Evolutionary conservation across 2,888 invertebrate genomes (phyloP).

Genomic region (Alloscopus bannaensis): DNA sequence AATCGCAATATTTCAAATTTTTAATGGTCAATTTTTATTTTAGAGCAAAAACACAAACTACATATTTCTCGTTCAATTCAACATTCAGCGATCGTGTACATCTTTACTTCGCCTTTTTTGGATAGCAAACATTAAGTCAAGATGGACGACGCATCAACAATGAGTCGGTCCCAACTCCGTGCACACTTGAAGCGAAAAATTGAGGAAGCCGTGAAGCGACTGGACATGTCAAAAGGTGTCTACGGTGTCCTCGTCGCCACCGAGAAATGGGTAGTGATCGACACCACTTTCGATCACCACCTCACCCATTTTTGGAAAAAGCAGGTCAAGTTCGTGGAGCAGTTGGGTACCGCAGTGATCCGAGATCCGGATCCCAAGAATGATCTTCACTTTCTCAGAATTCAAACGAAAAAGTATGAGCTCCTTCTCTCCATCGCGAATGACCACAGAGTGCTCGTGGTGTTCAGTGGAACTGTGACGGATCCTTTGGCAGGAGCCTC

Average conservation of each 20-base stretch:
- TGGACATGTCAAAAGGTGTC: conserved; percentile 53
- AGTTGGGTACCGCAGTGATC: conserved; percentile 53
- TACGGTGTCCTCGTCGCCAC: conserved; percentile 50
- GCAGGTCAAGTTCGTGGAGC: conserved; percentile 56
- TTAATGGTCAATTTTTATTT: too few relatives aligned
- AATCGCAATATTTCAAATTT: too few relatives aligned
- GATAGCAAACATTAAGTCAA: too few relatives aligned
- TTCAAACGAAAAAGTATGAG: conserved; percentile 57
- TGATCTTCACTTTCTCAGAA: conserved; percentile 60
- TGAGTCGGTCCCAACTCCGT: conserved; percentile 40
- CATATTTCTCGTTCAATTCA: too few relatives aligned
- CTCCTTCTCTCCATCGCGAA: conserved; percentile 56
- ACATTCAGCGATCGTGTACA: too few relatives aligned
- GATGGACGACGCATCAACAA: too few relatives aligned
- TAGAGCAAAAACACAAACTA: too few relatives aligned
- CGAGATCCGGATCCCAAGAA: conserved; percentile 60
- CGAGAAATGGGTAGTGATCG: conserved; percentile 56
- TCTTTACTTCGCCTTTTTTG: too few relatives aligned
- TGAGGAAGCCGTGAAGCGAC: conserved; percentile 51
- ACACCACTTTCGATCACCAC: conserved; percentile 58
- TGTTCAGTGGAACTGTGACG: conserved; percentile 40
- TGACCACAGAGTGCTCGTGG: conserved; percentile 60
- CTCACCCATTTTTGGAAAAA: conserved; percentile 57
- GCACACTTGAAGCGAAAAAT: conserved; percentile 43
- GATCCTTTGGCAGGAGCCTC: conserved; percentile 38